Evolutionary conservation across 2,888 invertebrate species (phyloP), one percentile per base, ranked within the genome.

Genomic region (Spodoptera littoralis): DNA sequence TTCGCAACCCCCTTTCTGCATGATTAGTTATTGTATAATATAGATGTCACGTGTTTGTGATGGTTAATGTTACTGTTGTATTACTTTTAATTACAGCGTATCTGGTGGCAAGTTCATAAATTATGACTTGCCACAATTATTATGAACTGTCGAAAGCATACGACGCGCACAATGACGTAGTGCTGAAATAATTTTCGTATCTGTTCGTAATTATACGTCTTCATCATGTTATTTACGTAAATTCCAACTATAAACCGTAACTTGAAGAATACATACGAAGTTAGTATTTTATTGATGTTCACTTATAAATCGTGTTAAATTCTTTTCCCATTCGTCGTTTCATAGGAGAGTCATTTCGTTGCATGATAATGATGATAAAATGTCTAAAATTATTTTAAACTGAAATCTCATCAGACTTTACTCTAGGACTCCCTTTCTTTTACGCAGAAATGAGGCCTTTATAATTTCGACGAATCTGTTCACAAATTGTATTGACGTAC

Each of bases 1-100:
- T 94, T 94, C 94, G 94, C 94, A 93, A 93, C 94, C 94, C 94
- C 90, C 89, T 88, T 90, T 93, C 93, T 93, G 94, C 94, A 94
- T 94, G 94, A 89, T 90, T 91, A 91, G 92, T 88, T 87, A 87
- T 77, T 89, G 86, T 88, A 85, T 77, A 73, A 73, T 80, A 88
- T 92, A 92, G 89, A 90, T 92, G 92, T 94, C 88, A 90, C 85
- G 91, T 93, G 91, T 88, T 85, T 89, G 86, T 91, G 84, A 86
- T 88, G 83, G 82, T 88, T 84, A 79, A 83, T 84, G 83, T 88
- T 84, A 82, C 80, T 79, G 77, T 82, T 75, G 66, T 69, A 67
- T 72, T 68, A 66, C 54, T 68, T 56, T 66, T 67, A 67, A 60
- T 81, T 79, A 60, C 59, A 70, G 72, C 51, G 52, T 62, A 47